These are phyloP conservation scores for Bufo bufo DNA, from an alignment of 2,113 vertebrate species.

Conservation along the genomic window DNA sequence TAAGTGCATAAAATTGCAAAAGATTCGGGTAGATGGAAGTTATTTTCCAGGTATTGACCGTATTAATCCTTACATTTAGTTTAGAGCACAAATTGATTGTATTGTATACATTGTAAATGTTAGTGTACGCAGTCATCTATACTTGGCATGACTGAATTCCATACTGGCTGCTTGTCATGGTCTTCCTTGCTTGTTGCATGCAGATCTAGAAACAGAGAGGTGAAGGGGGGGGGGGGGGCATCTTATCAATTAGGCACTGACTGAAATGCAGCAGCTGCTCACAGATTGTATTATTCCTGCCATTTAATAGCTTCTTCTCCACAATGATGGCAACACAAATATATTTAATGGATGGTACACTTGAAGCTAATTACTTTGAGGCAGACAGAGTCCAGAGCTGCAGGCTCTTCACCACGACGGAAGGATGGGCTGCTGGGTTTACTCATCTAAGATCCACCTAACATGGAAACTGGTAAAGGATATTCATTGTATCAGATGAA, in stretches of 20 bases:
- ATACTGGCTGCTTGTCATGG: neutral
- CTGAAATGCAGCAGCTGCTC: neutral
- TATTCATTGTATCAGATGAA: neutral
- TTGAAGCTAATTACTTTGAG: conserved; percentile 19
- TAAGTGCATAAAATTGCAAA: too few species aligned
- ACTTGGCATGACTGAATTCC: neutral
- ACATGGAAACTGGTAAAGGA: neutral
- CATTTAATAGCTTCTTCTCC: conserved; percentile 7
- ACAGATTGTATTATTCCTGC: neutral
- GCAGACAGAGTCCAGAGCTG: neutral
- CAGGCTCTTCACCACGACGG: neutral
- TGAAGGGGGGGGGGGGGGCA: neutral
- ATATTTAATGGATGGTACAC: conserved; percentile 17
- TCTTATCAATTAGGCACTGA: conserved; percentile 16
- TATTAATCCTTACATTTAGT: too few species aligned
- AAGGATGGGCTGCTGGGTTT: neutral
- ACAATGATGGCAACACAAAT: conserved; percentile 13
- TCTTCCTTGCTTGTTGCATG: neutral
- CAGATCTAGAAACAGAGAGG: neutral
- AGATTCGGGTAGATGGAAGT: too few species aligned
- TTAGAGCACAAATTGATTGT: too few species aligned
- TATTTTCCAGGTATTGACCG: too few species aligned
- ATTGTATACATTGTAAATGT: too few species aligned
- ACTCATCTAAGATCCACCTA: too few species aligned
- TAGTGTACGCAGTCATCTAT: too few species aligned